phyloP scores from a whole-genome alignment of 30 jellyfish, hydroid and myxozoan genomes.

The Rhopilema esculentum region DNA sequence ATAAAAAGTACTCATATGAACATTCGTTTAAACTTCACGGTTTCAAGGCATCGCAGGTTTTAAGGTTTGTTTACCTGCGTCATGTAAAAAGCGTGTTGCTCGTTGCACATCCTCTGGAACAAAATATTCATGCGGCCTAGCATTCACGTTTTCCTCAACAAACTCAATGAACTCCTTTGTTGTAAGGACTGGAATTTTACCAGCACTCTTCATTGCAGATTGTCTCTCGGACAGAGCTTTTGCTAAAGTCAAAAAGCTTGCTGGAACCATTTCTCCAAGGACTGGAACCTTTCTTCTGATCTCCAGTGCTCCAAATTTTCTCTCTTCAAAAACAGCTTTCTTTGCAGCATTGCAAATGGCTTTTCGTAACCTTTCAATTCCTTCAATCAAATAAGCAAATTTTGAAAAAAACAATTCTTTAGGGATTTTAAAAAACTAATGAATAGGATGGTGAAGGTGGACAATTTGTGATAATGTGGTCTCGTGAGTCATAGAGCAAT shows the following conservation, averaged over 20 bases:
- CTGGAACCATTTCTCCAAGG: conserved; percentile 93
- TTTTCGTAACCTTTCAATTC: conserved; percentile 53
- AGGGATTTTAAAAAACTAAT: neutral
- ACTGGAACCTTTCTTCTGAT: conserved; percentile 54
- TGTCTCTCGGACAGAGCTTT: conserved; percentile 44
- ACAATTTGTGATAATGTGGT: neutral
- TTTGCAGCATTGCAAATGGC: conserved; percentile 78
- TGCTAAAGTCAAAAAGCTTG: conserved; percentile 75
- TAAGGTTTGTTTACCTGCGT: conserved; percentile 59
- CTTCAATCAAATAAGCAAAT: neutral
- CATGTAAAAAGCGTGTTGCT: conserved; percentile 84
- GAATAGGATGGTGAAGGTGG: too few species aligned
- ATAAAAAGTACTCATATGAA: too few species aligned
- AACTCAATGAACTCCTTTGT: conserved; percentile 65
- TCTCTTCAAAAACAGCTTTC: conserved; percentile 3
- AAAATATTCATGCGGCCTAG: conserved; percentile 52
- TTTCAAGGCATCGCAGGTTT: too few species aligned
- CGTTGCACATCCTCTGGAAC: conserved; percentile 80
- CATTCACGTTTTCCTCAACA: conserved; percentile 53
- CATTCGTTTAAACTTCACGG: too few species aligned
- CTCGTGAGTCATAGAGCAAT: too few species aligned
- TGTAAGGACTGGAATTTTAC: conserved; percentile 70
- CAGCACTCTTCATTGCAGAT: conserved; percentile 37
- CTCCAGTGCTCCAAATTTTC: conserved; percentile 43
- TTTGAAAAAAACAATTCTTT: neutral